Percentiles rank a stretch among this genome's conserved stretches.
These are phyloP conservation scores for Cotesia typhae DNA, from an alignment of 1,140 invertebrate species.

Conservation along the genomic window DNA sequence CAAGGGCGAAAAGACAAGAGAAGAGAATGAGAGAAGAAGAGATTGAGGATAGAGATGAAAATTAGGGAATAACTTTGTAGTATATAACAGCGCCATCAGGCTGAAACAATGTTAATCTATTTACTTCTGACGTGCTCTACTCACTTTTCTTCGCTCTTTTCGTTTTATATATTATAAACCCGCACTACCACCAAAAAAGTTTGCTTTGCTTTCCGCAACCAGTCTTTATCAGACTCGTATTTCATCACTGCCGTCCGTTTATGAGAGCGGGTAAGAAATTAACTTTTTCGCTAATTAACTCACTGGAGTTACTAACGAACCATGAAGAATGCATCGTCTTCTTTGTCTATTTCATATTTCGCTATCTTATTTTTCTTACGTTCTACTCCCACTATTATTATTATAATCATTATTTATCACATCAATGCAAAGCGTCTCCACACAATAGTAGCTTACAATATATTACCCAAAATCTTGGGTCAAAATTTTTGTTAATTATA, in stretches of 20 bases:
- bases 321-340: conserved; percentile 48
- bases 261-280: conserved; percentile 61
- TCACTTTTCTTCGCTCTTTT: conserved; percentile 9
- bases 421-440: no score
- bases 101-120: conserved; percentile 57
- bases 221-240: conserved; percentile 64
- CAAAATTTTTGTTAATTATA: no score
- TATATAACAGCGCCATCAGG: conserved; percentile 48
- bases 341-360: conserved; percentile 29
- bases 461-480: no score
- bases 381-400: no score
- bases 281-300: conserved; percentile 66
- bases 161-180: conserved; percentile 27
- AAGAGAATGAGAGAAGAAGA: not conserved
- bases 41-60: not conserved
- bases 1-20: conserved; percentile 2
- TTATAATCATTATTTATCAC: no score
- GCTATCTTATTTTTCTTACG: no score
- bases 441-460: no score
- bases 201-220: conserved; percentile 53
- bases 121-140: conserved; percentile 46
- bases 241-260: conserved; percentile 61
- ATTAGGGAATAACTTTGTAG: conserved; percentile 26
- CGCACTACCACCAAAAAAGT: conserved; percentile 43
- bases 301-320: conserved; percentile 61